phyloP scores from a whole-genome alignment of 1,140 invertebrate species.

The Aporrectodea caliginosa region DNA sequence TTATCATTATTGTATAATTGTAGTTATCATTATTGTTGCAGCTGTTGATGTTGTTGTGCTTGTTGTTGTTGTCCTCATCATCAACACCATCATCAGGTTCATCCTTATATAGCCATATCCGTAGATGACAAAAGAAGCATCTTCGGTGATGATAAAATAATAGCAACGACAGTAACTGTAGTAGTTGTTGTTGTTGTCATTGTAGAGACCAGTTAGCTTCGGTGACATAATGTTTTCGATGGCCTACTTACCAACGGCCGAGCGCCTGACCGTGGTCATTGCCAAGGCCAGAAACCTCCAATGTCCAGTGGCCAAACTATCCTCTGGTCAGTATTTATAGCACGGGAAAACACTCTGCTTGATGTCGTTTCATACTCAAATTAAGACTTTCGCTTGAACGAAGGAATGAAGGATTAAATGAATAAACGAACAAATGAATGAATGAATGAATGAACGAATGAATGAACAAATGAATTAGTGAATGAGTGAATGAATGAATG shows the following conservation, averaged over 20 bases:
- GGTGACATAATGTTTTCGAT: conserved; percentile 73
- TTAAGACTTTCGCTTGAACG: no score
- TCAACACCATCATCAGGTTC: conserved; percentile 45
- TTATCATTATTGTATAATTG: no score
- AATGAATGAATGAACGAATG: no score
- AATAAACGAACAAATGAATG: no score
- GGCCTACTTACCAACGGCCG: conserved; percentile 79
- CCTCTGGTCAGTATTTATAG: conserved; percentile 42
- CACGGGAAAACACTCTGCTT: no score
- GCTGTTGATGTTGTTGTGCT: no score
- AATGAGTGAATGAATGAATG: no score
- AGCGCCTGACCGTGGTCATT: conserved; percentile 75
- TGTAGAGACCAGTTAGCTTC: conserved; percentile 35
- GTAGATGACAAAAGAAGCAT: not conserved
- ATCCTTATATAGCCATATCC: not conserved
- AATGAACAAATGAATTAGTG: no score
- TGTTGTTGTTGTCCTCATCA: no score
- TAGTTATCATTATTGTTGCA: no score
- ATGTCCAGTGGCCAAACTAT: conserved; percentile 53
- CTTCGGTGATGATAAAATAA: not conserved
- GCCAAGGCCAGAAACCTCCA: conserved; percentile 76
- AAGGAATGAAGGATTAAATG: no score
- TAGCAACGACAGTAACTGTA: not conserved
- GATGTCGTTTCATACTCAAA: no score
- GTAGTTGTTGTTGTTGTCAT: not conserved